Conservation (phyloP, 2,797 vertebrate species). For the Myotis pilosus region DNA sequence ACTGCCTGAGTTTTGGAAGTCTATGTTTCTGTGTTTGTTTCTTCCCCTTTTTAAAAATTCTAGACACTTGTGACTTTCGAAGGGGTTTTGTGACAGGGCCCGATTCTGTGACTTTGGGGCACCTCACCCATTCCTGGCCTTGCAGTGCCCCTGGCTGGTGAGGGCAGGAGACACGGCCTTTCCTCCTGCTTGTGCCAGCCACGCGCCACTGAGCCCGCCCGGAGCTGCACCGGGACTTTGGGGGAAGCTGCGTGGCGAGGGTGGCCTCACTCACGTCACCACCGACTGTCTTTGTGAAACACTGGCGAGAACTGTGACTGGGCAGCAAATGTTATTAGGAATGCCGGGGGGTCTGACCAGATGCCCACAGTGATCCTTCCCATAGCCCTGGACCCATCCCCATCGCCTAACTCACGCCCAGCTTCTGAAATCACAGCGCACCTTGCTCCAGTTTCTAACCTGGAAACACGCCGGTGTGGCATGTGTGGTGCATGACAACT, state of each 20-base stretch:
- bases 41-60: neutral
- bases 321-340: neutral
- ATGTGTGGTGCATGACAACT: fast-evolving
- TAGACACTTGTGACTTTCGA: neutral
- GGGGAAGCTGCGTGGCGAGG: neutral
- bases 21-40: neutral
- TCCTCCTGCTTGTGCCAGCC: neutral
- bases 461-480: fast-evolving
- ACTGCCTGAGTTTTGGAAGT: neutral
- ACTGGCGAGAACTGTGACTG: neutral
- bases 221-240: neutral
- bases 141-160: neutral
- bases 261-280: neutral
- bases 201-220: neutral
- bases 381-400: too few relatives aligned
- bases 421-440: neutral
- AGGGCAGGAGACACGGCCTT: fast-evolving
- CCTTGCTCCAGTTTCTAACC: neutral
- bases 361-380: neutral
- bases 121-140: neutral
- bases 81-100: neutral
- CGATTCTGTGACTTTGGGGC: neutral
- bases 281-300: neutral
- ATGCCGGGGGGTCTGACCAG: neutral
- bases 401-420: neutral